Evolutionary conservation across 2,113 vertebrate species (phyloP).

Genomic region (Seriola aureovittata): DNA sequence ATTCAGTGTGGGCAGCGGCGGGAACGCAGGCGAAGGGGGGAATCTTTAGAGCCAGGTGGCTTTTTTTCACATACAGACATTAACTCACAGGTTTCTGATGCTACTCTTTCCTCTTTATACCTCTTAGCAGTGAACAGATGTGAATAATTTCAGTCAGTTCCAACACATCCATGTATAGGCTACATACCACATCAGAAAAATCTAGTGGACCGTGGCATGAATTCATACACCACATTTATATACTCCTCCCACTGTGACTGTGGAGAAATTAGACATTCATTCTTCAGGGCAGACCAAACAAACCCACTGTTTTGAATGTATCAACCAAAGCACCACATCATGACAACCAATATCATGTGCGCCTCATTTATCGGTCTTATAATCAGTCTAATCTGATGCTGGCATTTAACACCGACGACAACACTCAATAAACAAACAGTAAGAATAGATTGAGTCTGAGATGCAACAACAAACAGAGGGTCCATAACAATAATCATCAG

Average conservation of each 20-base stretch:
- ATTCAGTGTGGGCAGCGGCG: slow-evolving; percentile 8
- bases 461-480: background rate
- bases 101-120: background rate
- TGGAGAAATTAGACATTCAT: slow-evolving; percentile 19
- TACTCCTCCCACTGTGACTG: background rate
- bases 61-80: background rate
- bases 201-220: background rate
- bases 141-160: background rate
- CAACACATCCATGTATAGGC: background rate
- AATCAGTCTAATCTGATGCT: slow-evolving; percentile 28
- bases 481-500: background rate
- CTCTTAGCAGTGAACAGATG: background rate
- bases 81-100: background rate
- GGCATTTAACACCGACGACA: slow-evolving; percentile 47
- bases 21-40: slow-evolving; percentile 5
- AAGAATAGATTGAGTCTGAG: slow-evolving; percentile 21
- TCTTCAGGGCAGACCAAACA: background rate
- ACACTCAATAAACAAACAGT: slow-evolving; percentile 33
- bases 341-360: slow-evolving; percentile 1
- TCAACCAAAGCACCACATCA: slow-evolving; percentile 15
- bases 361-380: slow-evolving; percentile 52
- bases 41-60: background rate
- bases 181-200: background rate
- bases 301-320: slow-evolving; percentile 13
- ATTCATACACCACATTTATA: background rate